Percentiles rank a stretch among this genome's conserved stretches.
Conservation (phyloP, 2,113 vertebrate genomes). For the Tupaia chinensis region DNA sequence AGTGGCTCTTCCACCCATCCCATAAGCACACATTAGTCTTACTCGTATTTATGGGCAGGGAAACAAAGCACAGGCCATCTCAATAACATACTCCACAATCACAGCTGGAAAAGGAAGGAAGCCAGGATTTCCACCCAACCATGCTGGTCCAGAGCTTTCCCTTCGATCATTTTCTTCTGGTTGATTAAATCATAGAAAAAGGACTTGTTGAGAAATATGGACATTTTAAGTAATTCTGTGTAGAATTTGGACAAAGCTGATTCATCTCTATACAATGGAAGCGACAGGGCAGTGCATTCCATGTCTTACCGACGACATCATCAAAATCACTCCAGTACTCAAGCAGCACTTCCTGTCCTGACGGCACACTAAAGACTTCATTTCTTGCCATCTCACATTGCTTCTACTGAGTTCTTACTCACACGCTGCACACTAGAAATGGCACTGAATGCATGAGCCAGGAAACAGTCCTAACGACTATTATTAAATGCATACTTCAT, state of each 20-base stretch:
- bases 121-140: not conserved
- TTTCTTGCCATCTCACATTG: too few species aligned
- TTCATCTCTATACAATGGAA: slow-evolving; percentile 2
- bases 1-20: not conserved
- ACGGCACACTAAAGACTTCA: not conserved
- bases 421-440: not conserved
- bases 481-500: not conserved
- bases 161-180: not conserved
- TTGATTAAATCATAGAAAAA: not conserved
- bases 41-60: not conserved
- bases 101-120: not conserved
- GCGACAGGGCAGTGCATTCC: not conserved
- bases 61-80: not conserved
- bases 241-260: not conserved
- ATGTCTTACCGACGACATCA: not conserved
- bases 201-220: not conserved
- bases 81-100: not conserved
- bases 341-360: not conserved
- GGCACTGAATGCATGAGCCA: not conserved
- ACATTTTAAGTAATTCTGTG: not conserved
- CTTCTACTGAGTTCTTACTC: not conserved
- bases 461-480: not conserved
- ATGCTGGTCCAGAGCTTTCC: not conserved
- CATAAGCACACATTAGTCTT: not conserved
- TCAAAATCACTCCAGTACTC: not conserved